phyloP scores from a whole-genome alignment of 23 tunicate species.

The Styela plicata region DNA sequence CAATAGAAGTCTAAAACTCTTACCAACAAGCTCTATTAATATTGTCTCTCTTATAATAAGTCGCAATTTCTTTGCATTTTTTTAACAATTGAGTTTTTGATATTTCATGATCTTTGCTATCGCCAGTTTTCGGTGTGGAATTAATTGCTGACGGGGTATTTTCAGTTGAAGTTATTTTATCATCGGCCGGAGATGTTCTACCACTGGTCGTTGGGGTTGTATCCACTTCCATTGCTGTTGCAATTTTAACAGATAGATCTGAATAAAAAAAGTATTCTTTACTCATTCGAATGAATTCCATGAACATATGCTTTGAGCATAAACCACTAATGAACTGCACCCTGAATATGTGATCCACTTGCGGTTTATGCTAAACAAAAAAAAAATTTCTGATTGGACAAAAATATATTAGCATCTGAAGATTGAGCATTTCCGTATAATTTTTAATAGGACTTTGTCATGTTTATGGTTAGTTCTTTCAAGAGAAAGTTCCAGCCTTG shows the following conservation, averaged over 20 bases:
- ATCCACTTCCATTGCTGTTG: background rate
- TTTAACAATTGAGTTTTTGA: conserved; percentile 56
- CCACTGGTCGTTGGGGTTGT: background rate
- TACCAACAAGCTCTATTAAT: conserved; percentile 74
- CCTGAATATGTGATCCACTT: no score
- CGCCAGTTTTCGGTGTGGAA: conserved; percentile 18
- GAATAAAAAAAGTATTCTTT: background rate
- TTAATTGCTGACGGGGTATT: background rate
- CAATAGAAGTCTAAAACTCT: conserved; percentile 3
- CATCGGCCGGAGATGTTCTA: background rate
- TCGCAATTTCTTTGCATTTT: conserved; percentile 78
- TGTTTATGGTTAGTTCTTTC: no score
- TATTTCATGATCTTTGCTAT: conserved; percentile 10
- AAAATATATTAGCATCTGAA: no score
- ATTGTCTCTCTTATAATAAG: conserved; percentile 63
- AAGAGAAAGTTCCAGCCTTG: no score
- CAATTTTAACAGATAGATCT: background rate
- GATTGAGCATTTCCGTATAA: no score
- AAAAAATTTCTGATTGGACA: no score
- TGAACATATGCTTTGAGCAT: no score
- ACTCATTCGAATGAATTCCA: no score
- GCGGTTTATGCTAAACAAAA: no score
- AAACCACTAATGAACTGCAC: no score
- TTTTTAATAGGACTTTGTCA: no score
- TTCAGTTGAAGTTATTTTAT: background rate